phyloP scores from a whole-genome alignment of 1,140 invertebrate genomes.

The Prorops nasuta region DNA sequence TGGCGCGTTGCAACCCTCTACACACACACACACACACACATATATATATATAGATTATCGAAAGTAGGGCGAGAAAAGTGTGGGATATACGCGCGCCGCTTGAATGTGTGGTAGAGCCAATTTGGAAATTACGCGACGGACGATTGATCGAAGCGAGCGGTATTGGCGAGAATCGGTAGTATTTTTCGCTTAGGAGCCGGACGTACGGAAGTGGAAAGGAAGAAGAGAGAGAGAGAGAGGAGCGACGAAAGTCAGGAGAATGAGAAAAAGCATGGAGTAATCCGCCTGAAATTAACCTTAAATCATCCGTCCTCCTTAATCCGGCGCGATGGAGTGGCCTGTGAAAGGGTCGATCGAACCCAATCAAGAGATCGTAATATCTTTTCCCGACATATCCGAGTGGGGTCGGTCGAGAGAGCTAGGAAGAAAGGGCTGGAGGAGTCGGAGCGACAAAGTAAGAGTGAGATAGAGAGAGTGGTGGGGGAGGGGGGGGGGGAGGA shows the following conservation, averaged over 20 bases:
- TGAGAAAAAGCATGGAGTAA: conserved; percentile 10
- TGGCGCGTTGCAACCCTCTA: too few species aligned
- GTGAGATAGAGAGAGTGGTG: conserved; percentile 21
- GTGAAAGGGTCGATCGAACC: conserved; percentile 33
- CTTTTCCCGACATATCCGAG: conserved; percentile 26
- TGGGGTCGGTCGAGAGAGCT: conserved; percentile 17
- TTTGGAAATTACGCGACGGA: too few species aligned
- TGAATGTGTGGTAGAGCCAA: too few species aligned
- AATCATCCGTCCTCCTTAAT: conserved; percentile 29
- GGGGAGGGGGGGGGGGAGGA: neutral
- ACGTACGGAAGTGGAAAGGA: neutral
- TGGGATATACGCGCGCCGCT: neutral
- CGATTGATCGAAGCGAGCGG: neutral
- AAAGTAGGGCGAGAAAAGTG: neutral
- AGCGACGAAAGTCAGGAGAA: neutral
- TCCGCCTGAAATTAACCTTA: conserved; percentile 36
- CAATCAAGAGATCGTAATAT: conserved; percentile 36
- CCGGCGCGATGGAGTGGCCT: conserved; percentile 18
- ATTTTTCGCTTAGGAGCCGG: neutral
- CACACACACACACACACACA: neutral
- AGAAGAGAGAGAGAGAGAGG: neutral
- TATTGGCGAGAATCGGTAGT: neutral
- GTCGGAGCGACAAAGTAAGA: too few species aligned
- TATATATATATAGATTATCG: neutral
- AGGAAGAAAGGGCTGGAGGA: neutral